Percentiles rank a stretch among this genome's conserved stretches.
Evolutionary conservation across 2,113 vertebrate genomes (phyloP).

Genomic region (Sula dactylatra): DNA sequence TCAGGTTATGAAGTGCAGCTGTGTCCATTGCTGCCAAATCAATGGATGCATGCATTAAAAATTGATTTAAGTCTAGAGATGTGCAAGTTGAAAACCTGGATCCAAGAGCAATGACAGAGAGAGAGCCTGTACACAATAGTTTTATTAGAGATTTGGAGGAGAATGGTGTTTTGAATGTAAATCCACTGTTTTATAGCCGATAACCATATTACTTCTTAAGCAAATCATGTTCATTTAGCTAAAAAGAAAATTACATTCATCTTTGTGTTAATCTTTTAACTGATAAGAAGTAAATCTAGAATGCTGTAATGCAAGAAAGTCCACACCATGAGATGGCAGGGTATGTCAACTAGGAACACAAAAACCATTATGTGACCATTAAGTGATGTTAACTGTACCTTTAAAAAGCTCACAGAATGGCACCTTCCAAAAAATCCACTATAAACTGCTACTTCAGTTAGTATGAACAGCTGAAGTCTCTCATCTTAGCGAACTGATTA

Average conservation of each 20-base stretch:
- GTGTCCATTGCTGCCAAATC: not conserved
- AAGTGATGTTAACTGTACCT: not conserved
- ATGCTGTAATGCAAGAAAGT: not conserved
- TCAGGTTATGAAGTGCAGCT: not conserved
- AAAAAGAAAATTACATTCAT: not conserved
- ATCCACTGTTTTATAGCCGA: not conserved
- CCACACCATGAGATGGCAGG: not conserved
- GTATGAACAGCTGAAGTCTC: not conserved
- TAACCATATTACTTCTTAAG: not conserved
- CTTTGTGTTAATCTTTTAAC: not conserved
- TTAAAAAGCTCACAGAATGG: not conserved
- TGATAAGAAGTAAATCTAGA: not conserved
- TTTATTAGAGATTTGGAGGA: not conserved
- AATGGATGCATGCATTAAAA: not conserved
- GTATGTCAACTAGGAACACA: not conserved
- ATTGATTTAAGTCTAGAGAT: not conserved
- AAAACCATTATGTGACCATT: not conserved
- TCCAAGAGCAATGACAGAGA: not conserved
- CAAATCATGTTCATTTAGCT: not conserved
- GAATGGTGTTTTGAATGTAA: not conserved
- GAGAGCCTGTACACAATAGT: rapidly evolving
- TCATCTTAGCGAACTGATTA: not conserved
- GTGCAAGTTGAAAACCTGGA: not conserved
- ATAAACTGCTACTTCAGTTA: not conserved
- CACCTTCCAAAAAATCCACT: not conserved